Percentiles rank a stretch among this genome's conserved stretches.
Conservation (phyloP, 1,140 invertebrate genomes). For the Drosophila bipectinata region DNA sequence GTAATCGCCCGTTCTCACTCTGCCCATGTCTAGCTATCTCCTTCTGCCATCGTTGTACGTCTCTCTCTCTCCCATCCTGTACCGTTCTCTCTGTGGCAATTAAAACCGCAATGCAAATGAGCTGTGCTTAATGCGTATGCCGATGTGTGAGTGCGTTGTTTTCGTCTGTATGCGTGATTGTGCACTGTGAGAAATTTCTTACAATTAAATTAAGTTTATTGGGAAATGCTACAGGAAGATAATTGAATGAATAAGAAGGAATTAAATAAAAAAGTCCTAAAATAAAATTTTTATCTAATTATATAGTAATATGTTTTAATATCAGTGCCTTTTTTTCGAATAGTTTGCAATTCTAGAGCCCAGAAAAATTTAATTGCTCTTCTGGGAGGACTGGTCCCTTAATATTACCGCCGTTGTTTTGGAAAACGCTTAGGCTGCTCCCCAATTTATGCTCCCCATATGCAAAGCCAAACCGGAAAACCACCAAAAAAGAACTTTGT, state of each 20-base stretch:
- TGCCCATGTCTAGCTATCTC: conserved; percentile 3
- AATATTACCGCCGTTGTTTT: conserved; percentile 52
- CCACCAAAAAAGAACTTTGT: conserved; percentile 12
- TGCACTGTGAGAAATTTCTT: conserved; percentile 2
- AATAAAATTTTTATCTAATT: neutral
- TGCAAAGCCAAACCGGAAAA: conserved; percentile 16
- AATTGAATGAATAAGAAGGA: neutral
- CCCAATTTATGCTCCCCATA: conserved; percentile 10
- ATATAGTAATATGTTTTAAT: conserved; percentile 12
- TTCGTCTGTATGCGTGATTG: conserved; percentile 20
- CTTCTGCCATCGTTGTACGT: neutral
- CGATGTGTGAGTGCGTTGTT: conserved; percentile 17
- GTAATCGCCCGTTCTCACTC: conserved; percentile 29
- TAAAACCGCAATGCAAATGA: conserved; percentile 82
- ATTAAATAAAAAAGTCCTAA: no score
- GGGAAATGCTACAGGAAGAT: neutral
- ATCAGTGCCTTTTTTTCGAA: conserved; percentile 18
- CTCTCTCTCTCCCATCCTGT: neutral
- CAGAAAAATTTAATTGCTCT: conserved; percentile 72
- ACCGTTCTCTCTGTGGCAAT: conserved; percentile 50
- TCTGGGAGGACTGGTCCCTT: conserved; percentile 39
- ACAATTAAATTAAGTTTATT: neutral
- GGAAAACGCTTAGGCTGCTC: conserved; percentile 53
- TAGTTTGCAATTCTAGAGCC: conserved; percentile 54
- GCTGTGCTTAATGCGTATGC: conserved; percentile 70